Evolutionary conservation across 2,888 invertebrate species (phyloP).

Genomic region (Cabera pusaria): DNA sequence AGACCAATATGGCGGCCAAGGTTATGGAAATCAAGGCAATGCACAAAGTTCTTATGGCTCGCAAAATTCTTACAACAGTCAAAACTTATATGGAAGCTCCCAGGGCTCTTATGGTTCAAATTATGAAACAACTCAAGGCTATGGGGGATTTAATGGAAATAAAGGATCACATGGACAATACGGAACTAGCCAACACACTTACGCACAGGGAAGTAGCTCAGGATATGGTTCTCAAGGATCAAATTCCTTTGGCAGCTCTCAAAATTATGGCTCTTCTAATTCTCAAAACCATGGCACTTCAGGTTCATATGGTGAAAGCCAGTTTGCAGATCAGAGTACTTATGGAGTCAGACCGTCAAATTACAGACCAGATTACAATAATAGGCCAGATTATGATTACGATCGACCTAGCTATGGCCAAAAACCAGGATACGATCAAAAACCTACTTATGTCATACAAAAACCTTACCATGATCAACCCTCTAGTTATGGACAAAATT

Average conservation of each 20-base stretch:
- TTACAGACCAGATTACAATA: conserved; percentile 17
- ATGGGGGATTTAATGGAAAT: conserved; percentile 10
- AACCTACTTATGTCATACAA: conserved; percentile 15
- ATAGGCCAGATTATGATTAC: conserved; percentile 18
- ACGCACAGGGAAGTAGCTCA: conserved; percentile 1
- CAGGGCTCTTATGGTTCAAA: conserved; percentile 7
- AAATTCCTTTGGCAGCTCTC: conserved; percentile 6
- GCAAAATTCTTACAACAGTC: conserved; percentile 11
- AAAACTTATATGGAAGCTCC: too few relatives aligned
- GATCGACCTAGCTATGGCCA: conserved; percentile 21
- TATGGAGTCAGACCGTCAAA: conserved; percentile 24
- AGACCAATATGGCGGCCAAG: conserved; percentile 11
- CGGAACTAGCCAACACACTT: conserved; percentile 14
- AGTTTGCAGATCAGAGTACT: conserved; percentile 13
- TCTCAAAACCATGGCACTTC: conserved; percentile 4
- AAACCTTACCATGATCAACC: conserved; percentile 10
- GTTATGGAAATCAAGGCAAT: conserved; percentile 6
- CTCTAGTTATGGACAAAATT: conserved; percentile 5
- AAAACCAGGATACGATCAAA: conserved; percentile 19
- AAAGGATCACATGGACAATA: conserved; percentile 15
- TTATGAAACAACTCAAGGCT: conserved; percentile 12
- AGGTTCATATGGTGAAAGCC: conserved; percentile 11
- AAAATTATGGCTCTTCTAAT: conserved; percentile 12
- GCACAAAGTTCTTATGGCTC: conserved; percentile 12
- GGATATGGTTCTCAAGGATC: conserved; percentile 6